Percentiles rank a stretch among this genome's conserved stretches.
phyloP scores from a whole-genome alignment of 2,113 vertebrate genomes.

The Poicephalus meyeri region DNA sequence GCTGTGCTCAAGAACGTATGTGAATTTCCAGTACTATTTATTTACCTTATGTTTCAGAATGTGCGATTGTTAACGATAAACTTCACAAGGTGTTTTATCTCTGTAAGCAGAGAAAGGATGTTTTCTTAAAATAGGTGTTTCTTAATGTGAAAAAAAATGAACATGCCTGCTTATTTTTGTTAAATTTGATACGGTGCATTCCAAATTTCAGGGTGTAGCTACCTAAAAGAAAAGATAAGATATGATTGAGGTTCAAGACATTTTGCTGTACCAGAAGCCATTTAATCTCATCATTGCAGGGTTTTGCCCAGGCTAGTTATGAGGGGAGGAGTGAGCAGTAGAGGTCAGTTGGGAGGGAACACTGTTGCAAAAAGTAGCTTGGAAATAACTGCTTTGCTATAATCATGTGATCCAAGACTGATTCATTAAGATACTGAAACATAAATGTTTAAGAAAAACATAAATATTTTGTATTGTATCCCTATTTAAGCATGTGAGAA shows the following conservation, averaged over 20 bases:
- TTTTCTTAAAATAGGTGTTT: not conserved
- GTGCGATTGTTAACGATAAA: not conserved
- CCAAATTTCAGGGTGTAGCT: not conserved
- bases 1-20: not conserved
- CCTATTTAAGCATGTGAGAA: not conserved
- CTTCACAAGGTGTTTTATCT: not conserved
- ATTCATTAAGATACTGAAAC: not conserved
- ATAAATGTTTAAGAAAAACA: not conserved
- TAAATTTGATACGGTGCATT: not conserved
- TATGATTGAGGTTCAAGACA: not conserved
- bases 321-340: not conserved
- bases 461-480: not conserved
- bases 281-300: not conserved
- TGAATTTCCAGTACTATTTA: not conserved
- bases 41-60: not conserved
- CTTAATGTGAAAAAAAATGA: not conserved
- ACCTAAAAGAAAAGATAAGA: not conserved
- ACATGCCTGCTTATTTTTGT: not conserved
- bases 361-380: not conserved
- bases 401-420: not conserved
- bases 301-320: not conserved
- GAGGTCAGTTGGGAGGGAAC: not conserved
- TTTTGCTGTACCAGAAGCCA: not conserved
- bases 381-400: not conserved
- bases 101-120: not conserved